phyloP scores from a whole-genome alignment of 2,113 vertebrate genomes.

The Paraplagusia blochii region DNA sequence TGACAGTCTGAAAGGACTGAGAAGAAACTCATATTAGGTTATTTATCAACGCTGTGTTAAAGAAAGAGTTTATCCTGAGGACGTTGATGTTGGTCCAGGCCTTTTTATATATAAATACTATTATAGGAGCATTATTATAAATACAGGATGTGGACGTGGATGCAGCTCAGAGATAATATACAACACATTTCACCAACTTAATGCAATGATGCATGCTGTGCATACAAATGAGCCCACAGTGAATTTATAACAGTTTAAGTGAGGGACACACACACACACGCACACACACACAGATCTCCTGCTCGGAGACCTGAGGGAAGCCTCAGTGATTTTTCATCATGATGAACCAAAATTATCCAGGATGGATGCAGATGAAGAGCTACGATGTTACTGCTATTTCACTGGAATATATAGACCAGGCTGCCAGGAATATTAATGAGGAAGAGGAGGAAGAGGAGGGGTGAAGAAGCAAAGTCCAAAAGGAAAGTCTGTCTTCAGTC shows the following conservation, averaged over 20 bases:
- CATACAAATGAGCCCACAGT: neutral
- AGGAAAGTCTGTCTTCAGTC: constrained; percentile 6
- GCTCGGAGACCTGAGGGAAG: constrained; percentile 7
- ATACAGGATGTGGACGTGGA: too few relatives aligned
- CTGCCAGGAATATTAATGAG: constrained; percentile 42
- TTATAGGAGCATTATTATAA: too few relatives aligned
- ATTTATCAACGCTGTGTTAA: too few relatives aligned
- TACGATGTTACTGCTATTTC: constrained; percentile 31
- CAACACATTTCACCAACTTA: neutral
- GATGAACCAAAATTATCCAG: constrained; percentile 54
- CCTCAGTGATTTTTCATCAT: constrained; percentile 49
- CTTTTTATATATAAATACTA: too few relatives aligned
- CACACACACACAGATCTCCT: constrained; percentile 1
- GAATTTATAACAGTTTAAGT: neutral
- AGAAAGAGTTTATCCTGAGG: too few relatives aligned
- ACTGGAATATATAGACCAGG: constrained; percentile 24
- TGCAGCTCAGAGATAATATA: neutral
- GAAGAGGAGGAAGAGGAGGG: neutral
- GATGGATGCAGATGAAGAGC: constrained; percentile 29
- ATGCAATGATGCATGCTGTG: neutral
- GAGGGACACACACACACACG: neutral
- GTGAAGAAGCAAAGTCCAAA: constrained; percentile 1
- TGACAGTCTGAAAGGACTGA: too few relatives aligned
- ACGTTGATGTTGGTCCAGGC: too few relatives aligned
- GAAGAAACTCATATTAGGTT: too few relatives aligned